Base-by-base conservation (phyloP, 2,113 vertebrate species). In the Triplophysa rosa region DNA sequence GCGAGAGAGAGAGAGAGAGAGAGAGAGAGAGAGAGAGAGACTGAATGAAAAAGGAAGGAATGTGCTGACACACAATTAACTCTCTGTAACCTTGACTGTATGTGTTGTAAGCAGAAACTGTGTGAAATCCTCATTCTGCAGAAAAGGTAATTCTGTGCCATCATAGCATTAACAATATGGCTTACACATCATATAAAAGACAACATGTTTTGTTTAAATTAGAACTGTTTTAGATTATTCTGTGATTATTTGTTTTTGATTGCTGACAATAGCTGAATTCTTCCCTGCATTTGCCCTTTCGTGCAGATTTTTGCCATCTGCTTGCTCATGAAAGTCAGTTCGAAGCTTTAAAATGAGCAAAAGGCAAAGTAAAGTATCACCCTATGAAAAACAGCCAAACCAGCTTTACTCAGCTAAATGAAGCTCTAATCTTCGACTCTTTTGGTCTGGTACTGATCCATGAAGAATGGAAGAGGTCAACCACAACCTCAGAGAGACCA, bases 1-100 rank as follows among this genome's bases (percentile, higher is more conserved):
- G 21, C n/a, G 4, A 13, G 16, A 49, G 47, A n/a, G 42, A 37
- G 10, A 37, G 26, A 52, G 7, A 19, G 47, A 16, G 9, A 23
- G 33, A 63, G n/a, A 40, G 8, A 21, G 33, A 40, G 19, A 26
- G 40, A 61, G 54, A 58, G 21, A 73, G 49, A 62, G 24, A 21
- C 52, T 59, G n/a, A 49, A 71, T 64, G 47, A 24, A 61, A 54
- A 33, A 59, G 7, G 45, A 42, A 52, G 16, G 72, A 77, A 77
- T 77, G 80, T 81, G 80, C 49, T 74, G 79, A 80, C 74, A 66
- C 68, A 64, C 26, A 8, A 63, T 47, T 52, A 58, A 54, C 58
- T 29, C 12, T 37, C 29, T 66, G 14, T 29, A 65, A 56, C 63
- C 47, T 56, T 56, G 64, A 58, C n/a, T 24, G 49, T 21, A 59